Evolutionary conservation across 2,888 invertebrate genomes (phyloP).

Genomic region (Prosopocoilus inquinatus): DNA sequence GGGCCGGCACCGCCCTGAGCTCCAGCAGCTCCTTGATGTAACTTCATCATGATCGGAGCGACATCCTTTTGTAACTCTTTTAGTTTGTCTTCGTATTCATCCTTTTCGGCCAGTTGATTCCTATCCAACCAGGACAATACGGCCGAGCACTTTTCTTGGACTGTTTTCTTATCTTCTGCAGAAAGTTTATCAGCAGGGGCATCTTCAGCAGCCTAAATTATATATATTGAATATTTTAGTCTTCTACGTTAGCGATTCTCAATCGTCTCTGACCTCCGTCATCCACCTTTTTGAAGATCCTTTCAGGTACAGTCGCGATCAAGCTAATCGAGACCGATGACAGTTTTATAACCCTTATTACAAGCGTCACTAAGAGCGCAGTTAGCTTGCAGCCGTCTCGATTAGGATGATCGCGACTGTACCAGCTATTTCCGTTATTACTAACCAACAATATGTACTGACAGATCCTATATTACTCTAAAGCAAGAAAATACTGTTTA

Average conservation of each 20-base stretch:
- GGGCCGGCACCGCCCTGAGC: slow-evolving; percentile 47
- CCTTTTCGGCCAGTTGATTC: slow-evolving; percentile 74
- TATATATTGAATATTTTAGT: slow-evolving; percentile 4
- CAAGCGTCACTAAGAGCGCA: no score
- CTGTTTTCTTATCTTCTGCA: slow-evolving; percentile 67
- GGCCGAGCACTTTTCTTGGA: slow-evolving; percentile 66
- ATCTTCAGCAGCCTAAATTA: slow-evolving; percentile 61
- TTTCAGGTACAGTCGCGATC: no score
- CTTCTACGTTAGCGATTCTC: background rate
- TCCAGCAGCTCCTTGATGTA: slow-evolving; percentile 62
- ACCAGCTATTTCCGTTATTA: no score
- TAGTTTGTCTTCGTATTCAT: slow-evolving; percentile 74
- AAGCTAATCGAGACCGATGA: no score
- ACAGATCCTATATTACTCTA: no score
- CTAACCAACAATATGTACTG: no score
- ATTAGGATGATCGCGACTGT: no score
- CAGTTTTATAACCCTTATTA: no score
- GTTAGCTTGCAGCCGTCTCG: no score
- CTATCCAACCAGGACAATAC: slow-evolving; percentile 78
- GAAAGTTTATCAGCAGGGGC: slow-evolving; percentile 64
- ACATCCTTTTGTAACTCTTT: slow-evolving; percentile 74
- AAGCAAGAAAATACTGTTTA: no score
- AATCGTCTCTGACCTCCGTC: no score
- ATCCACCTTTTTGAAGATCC: no score
- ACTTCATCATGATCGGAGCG: slow-evolving; percentile 77